Evolutionary conservation across 1,140 invertebrate genomes (phyloP).

Genomic region (Drosophila tristis): DNA sequence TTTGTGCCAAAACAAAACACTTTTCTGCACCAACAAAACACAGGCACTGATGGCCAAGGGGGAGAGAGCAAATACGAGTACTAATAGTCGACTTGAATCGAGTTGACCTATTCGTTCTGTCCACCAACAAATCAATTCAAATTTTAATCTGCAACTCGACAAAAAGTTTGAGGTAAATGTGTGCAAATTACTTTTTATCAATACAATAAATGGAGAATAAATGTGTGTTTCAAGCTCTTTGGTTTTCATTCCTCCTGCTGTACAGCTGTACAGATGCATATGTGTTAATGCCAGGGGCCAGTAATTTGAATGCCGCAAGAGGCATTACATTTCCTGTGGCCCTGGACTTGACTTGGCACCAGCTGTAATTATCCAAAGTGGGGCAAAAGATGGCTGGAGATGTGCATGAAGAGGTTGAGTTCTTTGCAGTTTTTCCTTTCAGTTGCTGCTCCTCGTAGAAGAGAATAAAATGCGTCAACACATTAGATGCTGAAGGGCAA

Average conservation of each 20-base stretch:
- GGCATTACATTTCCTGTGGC: not conserved
- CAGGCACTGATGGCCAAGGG: no score
- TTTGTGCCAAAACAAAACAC: constrained; percentile 47
- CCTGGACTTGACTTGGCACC: not conserved
- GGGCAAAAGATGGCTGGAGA: constrained; percentile 10
- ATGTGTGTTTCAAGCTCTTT: constrained; percentile 20
- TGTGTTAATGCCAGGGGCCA: not conserved
- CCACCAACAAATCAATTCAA: constrained; percentile 51
- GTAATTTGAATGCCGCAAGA: constrained; percentile 6
- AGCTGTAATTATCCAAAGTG: constrained; percentile 62
- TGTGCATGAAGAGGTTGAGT: constrained; percentile 17
- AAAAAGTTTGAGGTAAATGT: constrained; percentile 55
- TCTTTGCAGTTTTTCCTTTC: no score
- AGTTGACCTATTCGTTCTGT: constrained; percentile 29
- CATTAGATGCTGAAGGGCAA: no score
- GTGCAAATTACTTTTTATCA: constrained; percentile 62
- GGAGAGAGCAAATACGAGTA: constrained; percentile 1
- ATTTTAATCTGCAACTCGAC: constrained; percentile 54
- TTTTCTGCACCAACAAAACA: constrained; percentile 25
- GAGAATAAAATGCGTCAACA: no score
- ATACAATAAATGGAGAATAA: constrained; percentile 54
- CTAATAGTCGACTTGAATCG: constrained; percentile 18
- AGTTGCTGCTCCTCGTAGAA: no score
- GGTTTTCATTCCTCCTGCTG: not conserved
- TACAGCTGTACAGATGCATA: no score